phyloP scores from a whole-genome alignment of 2,888 invertebrate species.

The Drosophila parthenogenetica region DNA sequence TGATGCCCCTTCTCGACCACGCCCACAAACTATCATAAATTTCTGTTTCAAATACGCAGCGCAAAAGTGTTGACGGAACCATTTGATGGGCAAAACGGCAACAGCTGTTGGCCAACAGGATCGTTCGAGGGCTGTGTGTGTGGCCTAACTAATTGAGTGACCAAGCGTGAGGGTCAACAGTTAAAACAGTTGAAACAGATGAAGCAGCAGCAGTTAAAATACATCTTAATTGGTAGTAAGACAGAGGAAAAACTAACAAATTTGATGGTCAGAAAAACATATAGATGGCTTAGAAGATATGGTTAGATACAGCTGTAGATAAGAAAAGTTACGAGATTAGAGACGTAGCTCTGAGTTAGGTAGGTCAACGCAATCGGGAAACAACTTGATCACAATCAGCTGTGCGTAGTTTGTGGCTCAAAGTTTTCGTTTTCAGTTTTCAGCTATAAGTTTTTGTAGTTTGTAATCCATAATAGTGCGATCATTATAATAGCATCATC shows the following conservation, averaged over 20 bases:
- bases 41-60: slow-evolving; percentile 42
- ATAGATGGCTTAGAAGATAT: background rate
- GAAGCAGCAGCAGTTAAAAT: slow-evolving; percentile 34
- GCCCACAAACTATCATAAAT: slow-evolving; percentile 61
- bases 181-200: slow-evolving; percentile 37
- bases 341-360: background rate
- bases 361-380: slow-evolving; percentile 21
- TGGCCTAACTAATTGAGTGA: slow-evolving; percentile 76
- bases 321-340: too few species aligned
- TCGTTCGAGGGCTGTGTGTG: slow-evolving; percentile 52
- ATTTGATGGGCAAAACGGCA: slow-evolving; percentile 56
- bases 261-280: slow-evolving; percentile 27
- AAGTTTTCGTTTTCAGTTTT: too few species aligned
- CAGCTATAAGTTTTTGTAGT: background rate
- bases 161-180: slow-evolving; percentile 78
- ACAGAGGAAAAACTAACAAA: slow-evolving; percentile 28
- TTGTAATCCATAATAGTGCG: slow-evolving; percentile 70
- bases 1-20: slow-evolving; percentile 61
- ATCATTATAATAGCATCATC: slow-evolving; percentile 77
- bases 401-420: too few species aligned
- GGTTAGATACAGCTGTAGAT: background rate
- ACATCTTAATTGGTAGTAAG: slow-evolving; percentile 48
- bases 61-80: slow-evolving; percentile 66
- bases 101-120: slow-evolving; percentile 56
- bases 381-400: slow-evolving; percentile 17